A percentile compares a stretch with the other conserved stretches of the same genome.
These are phyloP conservation scores for Sebastes nivosus DNA, from an alignment of 2,797 vertebrate species.

Conservation along the genomic window DNA sequence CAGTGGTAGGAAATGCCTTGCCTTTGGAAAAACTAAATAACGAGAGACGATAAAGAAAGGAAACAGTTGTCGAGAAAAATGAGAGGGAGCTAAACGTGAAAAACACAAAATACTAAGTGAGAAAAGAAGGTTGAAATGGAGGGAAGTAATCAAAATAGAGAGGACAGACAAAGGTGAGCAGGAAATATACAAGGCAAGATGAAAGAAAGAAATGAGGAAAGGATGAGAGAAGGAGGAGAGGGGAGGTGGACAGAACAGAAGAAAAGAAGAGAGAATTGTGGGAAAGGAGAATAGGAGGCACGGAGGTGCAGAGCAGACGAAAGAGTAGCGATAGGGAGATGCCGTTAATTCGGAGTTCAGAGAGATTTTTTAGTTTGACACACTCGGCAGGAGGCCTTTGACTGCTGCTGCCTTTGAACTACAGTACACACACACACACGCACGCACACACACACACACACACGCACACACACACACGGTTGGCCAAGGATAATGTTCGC, in stretches of 20 bases:
- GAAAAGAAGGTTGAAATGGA: background rate
- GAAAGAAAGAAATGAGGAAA: slow-evolving; percentile 5
- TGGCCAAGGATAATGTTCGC: slow-evolving; percentile 58
- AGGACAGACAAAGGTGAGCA: background rate
- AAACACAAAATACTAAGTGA: background rate
- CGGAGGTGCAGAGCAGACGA: slow-evolving; percentile 31
- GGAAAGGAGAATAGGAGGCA: slow-evolving; percentile 25
- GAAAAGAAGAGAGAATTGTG: slow-evolving; percentile 16
- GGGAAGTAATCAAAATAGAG: background rate
- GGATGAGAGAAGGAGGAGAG: background rate
- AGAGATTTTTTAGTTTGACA: slow-evolving; percentile 77
- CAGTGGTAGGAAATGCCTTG: background rate
- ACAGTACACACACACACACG: slow-evolving; percentile 17
- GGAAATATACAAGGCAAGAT: background rate
- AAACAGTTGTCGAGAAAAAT: background rate
- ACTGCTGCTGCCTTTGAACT: slow-evolving; percentile 73
- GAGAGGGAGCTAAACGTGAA: background rate
- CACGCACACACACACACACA: slow-evolving; percentile 9
- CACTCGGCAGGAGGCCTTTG: slow-evolving; percentile 74
- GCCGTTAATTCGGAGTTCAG: slow-evolving; percentile 74
- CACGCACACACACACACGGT: slow-evolving; percentile 31
- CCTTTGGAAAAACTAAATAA: background rate
- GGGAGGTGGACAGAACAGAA: slow-evolving; percentile 9
- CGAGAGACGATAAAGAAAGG: background rate
- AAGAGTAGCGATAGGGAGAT: slow-evolving; percentile 58